Base-by-base conservation (phyloP, 1,140 invertebrate species). In the Popillia japonica region DNA sequence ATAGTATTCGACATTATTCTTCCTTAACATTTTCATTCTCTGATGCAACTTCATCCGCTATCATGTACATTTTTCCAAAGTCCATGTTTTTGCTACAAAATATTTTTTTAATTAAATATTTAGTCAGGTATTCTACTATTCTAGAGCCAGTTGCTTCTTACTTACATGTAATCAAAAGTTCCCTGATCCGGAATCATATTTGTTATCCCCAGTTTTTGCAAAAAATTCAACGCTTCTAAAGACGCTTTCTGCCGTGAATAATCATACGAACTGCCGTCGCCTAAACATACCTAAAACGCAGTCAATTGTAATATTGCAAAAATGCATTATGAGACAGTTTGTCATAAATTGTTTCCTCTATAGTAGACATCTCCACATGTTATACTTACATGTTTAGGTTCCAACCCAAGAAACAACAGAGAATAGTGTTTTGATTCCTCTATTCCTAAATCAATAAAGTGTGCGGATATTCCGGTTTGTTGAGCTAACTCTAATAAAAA, bases 391-490 rank as follows among this genome's bases (percentile, higher is more conserved):
- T 74, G 41, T 14, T 74, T 74, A 8, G 72, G 72, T 14, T 74
- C 40, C 40, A 74, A 41, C 22, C 72, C 72, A 17, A 74, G 2
- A 41, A 41, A 22, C 3, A 42, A 4, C n/a, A 74, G n/a, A 3
- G 72, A 74, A 17, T 17, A 76, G n/a, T 76, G 27, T 22, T 81
- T 80, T 34, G 9, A 68, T 61, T 72, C 23, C 40, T 80, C 77
- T 48, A 81, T 76, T 11, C 20, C 23, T 42, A 82, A 81, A 74
- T 83, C 80, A 9, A 17, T 78, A 34, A 77, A 83, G 40, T 81
- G 59, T 42, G 83, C 48, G 81, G 78, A 61, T 81, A 77, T 74
- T 82, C 78, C 48, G 74, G 64, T 34, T 82, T 81, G 3, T 81
- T 79, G 14, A 83, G 75, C 10, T 20, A 76, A 44, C 4, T 27